Evolutionary conservation across 2,797 vertebrate species (phyloP), one percentile per base, ranked within the genome.

Genomic region (Diplodus sargus): DNA sequence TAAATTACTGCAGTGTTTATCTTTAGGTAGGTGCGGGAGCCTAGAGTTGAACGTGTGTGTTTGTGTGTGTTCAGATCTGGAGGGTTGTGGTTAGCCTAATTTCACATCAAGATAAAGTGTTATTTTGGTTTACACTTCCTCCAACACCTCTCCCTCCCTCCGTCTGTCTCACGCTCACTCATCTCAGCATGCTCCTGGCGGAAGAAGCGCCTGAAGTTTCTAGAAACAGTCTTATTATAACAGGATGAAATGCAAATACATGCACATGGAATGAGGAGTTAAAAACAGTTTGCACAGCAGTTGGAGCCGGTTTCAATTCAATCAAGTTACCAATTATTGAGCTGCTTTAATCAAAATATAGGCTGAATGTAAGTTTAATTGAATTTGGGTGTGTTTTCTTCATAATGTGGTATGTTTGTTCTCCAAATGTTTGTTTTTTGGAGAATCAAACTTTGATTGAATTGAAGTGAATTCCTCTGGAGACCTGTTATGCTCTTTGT

Each of bases 111-210:
- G 70, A 79, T 82, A 71, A 85, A 70, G 71, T 79, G 75, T 86
- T 88, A 78, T 89, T 88, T 85, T 85, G 70, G 82, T 88, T 89
- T 78, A 77, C 74, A 76, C 85, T 83, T 82, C 70, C 68, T 85
- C 63, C 66, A 72, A 30, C 28, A n/a, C 59, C 14, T 73, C 62
- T 71, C 45, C 47, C 53, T 58, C 72, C 53, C 45, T 77, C 73
- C 61, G 48, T 79, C 85, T 79, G 66, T 83, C 75, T 87, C 69
- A 70, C 53, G 2, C 73, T 86, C 78, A 82, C 73, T 79, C 79
- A 83, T 83, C 78, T 78, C 78, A 65, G 64, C 49, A 48, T 71
- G 77, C 67, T 82, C 25, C 64, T 83, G 75, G 74, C 85, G 61
- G 65, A 39, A 59, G 43, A 65, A 16, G 30, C 16, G 22, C 45